Evolutionary conservation across 2,888 invertebrate species (phyloP), one percentile per base, ranked within the genome.

Genomic region (Argyresthia albistria): DNA sequence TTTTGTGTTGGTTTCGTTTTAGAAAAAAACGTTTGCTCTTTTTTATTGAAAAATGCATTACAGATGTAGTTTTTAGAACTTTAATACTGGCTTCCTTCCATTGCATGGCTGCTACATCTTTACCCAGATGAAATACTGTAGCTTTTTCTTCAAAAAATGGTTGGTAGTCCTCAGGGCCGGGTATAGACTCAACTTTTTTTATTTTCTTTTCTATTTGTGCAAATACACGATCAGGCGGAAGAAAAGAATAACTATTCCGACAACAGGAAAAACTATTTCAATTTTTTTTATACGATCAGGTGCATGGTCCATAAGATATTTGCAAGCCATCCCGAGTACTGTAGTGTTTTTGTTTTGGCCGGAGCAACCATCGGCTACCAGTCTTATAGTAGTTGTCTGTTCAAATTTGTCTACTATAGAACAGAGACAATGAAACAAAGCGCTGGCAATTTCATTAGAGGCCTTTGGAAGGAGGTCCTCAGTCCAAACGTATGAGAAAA

Each of bases 401-500:
- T 46, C 46, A n/a, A n/a, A n/a, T n/a, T n/a, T n/a, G 4, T 46
- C 7, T 12, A 15, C 15, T 37, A 42, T n/a, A 12, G 14, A 35
- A 25, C 54, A 52, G 36, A 55, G 48, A 15, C 53, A 50, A 49
- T 56, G 55, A 36, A 49, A 50, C 37, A 56, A 47, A 48, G 52
- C 51, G 11, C 39, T 42, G n/a, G 50, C 35, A 16, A 46, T 57
- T 55, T 49, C 53, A 45, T 47, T 53, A 7, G 52, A 36, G 7
- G 25, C 15, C 16, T 46, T 53, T 35, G 25, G 48, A 16, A 51
- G 39, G 36, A 46, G 37, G 43, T 57, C 50, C 39, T 59, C 59
- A 35, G 54, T 57, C 58, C 56, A 57, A 42, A 52, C 45, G 48
- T 57, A 58, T 6, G 50, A 39, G 45, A 43, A 43, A 14, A 58